These are phyloP conservation scores for Palythoa heliodiscus DNA, from an alignment of 92 coral and sea anemone species.

Conservation along the genomic window DNA sequence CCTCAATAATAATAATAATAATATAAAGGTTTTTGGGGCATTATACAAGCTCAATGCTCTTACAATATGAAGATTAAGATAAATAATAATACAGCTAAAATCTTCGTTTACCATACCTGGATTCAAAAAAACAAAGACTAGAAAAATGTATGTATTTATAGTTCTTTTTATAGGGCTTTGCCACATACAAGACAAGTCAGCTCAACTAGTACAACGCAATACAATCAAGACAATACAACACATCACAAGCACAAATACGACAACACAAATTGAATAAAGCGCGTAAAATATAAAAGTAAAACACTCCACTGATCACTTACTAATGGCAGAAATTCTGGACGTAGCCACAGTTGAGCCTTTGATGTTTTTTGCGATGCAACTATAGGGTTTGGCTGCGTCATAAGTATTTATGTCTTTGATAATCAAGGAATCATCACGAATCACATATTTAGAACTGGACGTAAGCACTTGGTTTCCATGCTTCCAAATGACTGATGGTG, in stretches of 20 bases:
- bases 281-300: neutral
- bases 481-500: constrained; percentile 32
- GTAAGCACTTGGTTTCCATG: constrained; percentile 19
- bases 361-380: constrained; percentile 22
- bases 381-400: constrained; percentile 23
- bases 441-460: constrained; percentile 6
- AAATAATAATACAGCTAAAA: too few species aligned
- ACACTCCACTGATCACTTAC: neutral
- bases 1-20: too few species aligned
- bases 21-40: too few species aligned
- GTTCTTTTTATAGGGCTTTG: too few species aligned
- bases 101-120: too few species aligned
- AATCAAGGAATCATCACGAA: neutral
- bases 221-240: too few species aligned
- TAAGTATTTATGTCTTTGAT: neutral
- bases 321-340: neutral
- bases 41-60: too few species aligned
- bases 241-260: neutral
- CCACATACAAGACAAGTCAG: too few species aligned
- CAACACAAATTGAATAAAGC: neutral
- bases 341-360: constrained; percentile 8
- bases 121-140: too few species aligned
- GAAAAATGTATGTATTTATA: too few species aligned
- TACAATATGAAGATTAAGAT: too few species aligned
- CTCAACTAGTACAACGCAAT: too few species aligned